Percentiles rank a stretch among this genome's conserved stretches.
Conservation (phyloP, 2,113 vertebrate species). For the Antechinus flavipes region DNA sequence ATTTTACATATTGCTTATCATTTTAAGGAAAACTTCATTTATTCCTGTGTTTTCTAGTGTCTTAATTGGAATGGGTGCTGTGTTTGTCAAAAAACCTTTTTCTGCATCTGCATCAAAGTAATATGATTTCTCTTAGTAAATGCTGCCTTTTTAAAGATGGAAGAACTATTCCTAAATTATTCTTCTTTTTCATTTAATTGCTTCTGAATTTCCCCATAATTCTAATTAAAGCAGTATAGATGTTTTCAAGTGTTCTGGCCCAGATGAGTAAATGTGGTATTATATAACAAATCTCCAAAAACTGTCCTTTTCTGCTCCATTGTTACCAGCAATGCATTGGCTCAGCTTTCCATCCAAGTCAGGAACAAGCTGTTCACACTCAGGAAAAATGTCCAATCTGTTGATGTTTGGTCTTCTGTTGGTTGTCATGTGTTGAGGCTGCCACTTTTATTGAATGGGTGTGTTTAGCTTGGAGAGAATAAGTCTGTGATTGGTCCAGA, state of each 20-base stretch:
- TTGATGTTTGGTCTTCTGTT: background rate
- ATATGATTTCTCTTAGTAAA: background rate
- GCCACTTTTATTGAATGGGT: too few species aligned
- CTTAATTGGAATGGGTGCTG: too few species aligned
- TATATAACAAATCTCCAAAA: background rate
- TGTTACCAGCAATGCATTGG: background rate
- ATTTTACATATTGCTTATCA: too few species aligned
- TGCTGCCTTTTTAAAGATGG: background rate
- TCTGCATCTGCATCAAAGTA: too few species aligned
- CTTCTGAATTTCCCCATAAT: background rate
- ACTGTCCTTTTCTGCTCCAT: background rate
- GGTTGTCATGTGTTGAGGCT: background rate
- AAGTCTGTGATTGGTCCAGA: too few species aligned
- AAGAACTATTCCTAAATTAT: background rate
- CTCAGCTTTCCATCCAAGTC: background rate
- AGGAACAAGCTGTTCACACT: background rate
- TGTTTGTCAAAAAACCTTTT: too few species aligned
- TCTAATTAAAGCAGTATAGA: background rate
- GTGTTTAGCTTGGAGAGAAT: too few species aligned
- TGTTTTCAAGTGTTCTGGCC: background rate
- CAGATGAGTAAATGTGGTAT: background rate
- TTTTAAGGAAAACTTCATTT: too few species aligned
- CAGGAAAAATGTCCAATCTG: background rate
- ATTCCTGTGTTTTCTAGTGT: too few species aligned
- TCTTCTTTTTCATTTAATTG: background rate